Base-by-base conservation (phyloP, 1,140 invertebrate genomes). In the Lerema accius region DNA sequence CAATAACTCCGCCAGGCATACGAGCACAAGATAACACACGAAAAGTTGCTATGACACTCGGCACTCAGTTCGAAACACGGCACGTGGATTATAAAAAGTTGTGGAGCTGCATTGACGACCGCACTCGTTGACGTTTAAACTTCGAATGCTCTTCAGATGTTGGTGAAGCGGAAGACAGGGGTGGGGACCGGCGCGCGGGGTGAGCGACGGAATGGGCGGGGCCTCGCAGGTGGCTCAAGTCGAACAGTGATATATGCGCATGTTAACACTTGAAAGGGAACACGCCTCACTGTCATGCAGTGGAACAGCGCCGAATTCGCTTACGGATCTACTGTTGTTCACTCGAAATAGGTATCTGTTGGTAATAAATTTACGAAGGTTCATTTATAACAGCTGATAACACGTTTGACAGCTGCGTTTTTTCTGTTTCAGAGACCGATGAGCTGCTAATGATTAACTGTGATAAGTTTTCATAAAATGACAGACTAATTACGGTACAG, bases 211-310 rank as follows among this genome's bases (percentile, higher is more conserved):
- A 45, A 75, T 80, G 63, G 86, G 86, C 85, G 86, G 77, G 77
- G 85, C 69, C 65, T 78, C 68, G 78, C 84, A 89, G 83, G 86
- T 89, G 84, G 80, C 80, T 82, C 78, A 71, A 70, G 46, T 63
- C 70, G 74, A 83, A 81, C 73, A 53, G 76, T 86, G 82, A 86
- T 85, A 80, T 85, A 88, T 80, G 76, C 80, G 76, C 77, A 84
- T 84, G 73, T 84, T 86, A 82, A 81, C 80, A 85, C 80, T 78
- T 60, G 58, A 58, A 66, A 40, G 45, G 46, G 75, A 74, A 86
- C 84, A 85, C 86, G 84, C 85, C 86, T 87, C 76, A 82, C 71
- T 82, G 80, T 87, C 83, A 86, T 76, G 78, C 50, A 19, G 60
- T 61, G 58, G 67, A 79, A 76, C 69, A 66, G 68, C 67, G 63